phyloP scores from a whole-genome alignment of 2,888 invertebrate species.

The Stenodema calcarata region DNA sequence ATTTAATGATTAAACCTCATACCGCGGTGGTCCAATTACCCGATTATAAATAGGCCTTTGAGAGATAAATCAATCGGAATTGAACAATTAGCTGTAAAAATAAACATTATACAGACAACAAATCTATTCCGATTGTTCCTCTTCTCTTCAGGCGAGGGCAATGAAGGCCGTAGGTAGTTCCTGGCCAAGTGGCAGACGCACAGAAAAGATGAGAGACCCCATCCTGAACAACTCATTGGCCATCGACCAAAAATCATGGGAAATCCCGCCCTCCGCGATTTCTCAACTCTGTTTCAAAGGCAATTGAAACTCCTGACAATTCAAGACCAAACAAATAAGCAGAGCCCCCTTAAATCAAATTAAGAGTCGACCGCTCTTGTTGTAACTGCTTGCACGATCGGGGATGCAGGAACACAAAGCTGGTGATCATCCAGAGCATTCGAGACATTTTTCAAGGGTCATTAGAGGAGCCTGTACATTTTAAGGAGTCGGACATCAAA shows the following conservation, averaged over 20 bases:
- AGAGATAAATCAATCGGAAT: not conserved
- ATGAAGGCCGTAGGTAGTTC: not conserved
- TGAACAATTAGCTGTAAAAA: not conserved
- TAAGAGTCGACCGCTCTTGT: not conserved
- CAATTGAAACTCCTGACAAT: not conserved
- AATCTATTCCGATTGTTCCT: not conserved
- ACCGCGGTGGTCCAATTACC: not conserved
- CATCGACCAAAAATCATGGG: not conserved
- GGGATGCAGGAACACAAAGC: not conserved
- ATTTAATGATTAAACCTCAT: not conserved
- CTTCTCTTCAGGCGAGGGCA: not conserved
- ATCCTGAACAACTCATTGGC: not conserved
- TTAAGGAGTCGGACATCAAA: not conserved
- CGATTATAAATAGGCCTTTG: not conserved
- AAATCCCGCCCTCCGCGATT: slow-evolving; percentile 1
- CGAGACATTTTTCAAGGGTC: not conserved
- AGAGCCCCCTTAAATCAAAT: not conserved
- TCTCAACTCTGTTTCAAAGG: slow-evolving; percentile 17
- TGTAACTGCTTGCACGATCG: not conserved
- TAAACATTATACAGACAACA: not conserved
- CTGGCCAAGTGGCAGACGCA: not conserved
- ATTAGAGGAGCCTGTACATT: not conserved
- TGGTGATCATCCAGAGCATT: not conserved
- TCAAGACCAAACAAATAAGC: not conserved
- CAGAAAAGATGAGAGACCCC: not conserved